Base-by-base conservation (phyloP, 92 coral and sea anemone genomes). In the Umimayanthus kanabou region DNA sequence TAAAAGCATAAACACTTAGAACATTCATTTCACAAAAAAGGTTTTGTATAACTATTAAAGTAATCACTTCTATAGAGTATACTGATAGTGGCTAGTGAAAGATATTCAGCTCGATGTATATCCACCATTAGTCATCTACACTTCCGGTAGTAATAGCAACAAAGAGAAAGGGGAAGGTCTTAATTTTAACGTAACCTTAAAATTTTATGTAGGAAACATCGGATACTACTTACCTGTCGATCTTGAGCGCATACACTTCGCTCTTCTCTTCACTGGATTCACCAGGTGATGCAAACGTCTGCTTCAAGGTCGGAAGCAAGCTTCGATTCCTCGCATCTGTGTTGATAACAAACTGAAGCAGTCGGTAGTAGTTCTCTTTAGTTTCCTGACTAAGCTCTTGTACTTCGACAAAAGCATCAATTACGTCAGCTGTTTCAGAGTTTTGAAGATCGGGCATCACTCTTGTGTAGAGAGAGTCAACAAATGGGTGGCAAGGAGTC, bases 361-460 rank as follows among this genome's bases (percentile, higher is more conserved):
- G 79, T 74, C 29, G n/a, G 26, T 74, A 50, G 45, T 33, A 74
- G 26, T 39, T 39, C 29, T 37, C 49, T 20, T 39, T 74, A 4
- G 50, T 6, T n/a, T 74, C 79, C 11, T 16, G 26, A 74, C 79
- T 23, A 6, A 74, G 13, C 6, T 9, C 50, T 33, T 74, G 79
- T 39, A 74, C 79, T 39, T 74, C 79, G 49, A 39, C 79, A 74
- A 74, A 74, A 25, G 79, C 79, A 39, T 74, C 29, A 26, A 74
- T 39, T 39, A 74, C 79, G 45, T 74, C 79, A 5, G 49, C 43
- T 39, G 45, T 39, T 20, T 74, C 79, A 74, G 50, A 74, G 79
- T 39, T 39, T 74, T 74, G 47, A 74, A 74, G 50, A 4, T 20
- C 11, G 3, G 28, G 39, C 50, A 39, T 74, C 79, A 74, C 45